Evolutionary conservation across 1,140 invertebrate genomes (phyloP).

Genomic region (Anadara kagoshimensis): DNA sequence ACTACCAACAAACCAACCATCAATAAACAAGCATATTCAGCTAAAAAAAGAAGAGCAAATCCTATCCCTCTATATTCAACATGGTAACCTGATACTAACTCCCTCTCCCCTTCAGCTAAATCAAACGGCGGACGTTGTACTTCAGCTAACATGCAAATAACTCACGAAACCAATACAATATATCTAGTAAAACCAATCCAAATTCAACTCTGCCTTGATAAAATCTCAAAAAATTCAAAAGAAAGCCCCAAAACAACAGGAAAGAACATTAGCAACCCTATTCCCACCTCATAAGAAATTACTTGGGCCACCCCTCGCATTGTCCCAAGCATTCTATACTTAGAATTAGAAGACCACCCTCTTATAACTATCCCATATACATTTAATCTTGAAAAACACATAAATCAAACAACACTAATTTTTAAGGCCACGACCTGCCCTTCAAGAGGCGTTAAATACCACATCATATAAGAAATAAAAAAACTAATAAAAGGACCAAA

Average conservation of each 20-base stretch:
- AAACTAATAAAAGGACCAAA: conserved; percentile 78
- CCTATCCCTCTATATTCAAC: conserved; percentile 80
- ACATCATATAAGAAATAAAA: conserved; percentile 77
- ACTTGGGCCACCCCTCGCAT: conserved; percentile 80
- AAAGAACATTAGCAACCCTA: conserved; percentile 77
- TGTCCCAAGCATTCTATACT: conserved; percentile 80
- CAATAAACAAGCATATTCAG: conserved; percentile 82
- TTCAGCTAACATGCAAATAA: conserved; percentile 77
- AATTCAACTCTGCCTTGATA: too few species aligned
- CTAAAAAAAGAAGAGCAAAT: conserved; percentile 85
- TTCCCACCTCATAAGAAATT: conserved; percentile 82
- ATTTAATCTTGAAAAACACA: conserved; percentile 76
- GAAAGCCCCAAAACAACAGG: conserved; percentile 72
- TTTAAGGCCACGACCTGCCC: conserved; percentile 73
- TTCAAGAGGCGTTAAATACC: conserved; percentile 75
- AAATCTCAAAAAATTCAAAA: conserved; percentile 67
- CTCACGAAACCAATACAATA: neutral
- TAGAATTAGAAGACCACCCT: conserved; percentile 81
- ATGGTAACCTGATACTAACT: conserved; percentile 86
- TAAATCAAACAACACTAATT: conserved; percentile 76
- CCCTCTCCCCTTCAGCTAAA: conserved; percentile 84
- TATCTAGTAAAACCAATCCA: neutral
- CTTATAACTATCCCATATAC: conserved; percentile 78
- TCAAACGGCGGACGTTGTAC: conserved; percentile 86
- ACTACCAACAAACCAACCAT: conserved; percentile 78